Base-by-base conservation (phyloP, 2,888 invertebrate species). In the Bedellia somnulentella region DNA sequence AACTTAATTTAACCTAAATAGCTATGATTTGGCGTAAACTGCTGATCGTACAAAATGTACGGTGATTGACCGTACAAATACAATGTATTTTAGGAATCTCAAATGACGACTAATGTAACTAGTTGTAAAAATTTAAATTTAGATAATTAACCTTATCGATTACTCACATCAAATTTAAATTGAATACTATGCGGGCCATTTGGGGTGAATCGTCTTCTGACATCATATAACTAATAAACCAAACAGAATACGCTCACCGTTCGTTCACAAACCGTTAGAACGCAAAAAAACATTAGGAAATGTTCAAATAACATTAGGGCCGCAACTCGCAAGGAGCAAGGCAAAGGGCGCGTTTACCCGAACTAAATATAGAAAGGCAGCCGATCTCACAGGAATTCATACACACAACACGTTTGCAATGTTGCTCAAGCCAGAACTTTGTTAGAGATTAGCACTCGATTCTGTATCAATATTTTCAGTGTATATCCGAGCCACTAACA, bases 351-450 rank as follows among this genome's bases (percentile, higher is more conserved):
- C 51, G 49, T 42, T 41, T 42, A 44, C 44, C n/a, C 43, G 46
- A 44, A 50, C 62, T 66, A 64, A 61, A 66, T 59, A 64, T 64
- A 66, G 64, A 61, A 54, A 53, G 46, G 52, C 57, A 54, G 38
- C 29, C 32, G 31, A 32, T 34, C 34, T 24, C 25, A 43, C 43
- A 44, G 52, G 57, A 60, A 56, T 62, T 53, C 58, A 43, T 57
- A 59, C 52, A 52, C 53, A 51, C 56, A 55, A 55, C 53, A 61
- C 59, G 49, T 50, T 41, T 44, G 41, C 34, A 22, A 27, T 27
- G 41, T 45, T 44, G 37, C 38, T 35, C 35, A 32, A 35, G 29
- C 35, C 17, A 33, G 41, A n/a, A n/a, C n/a, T n/a, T n/a, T n/a
- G n/a, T n/a, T n/a, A n/a, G n/a, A n/a, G n/a, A n/a, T n/a, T n/a